Conservation (phyloP, 2,113 vertebrate genomes). For the Ornithorhynchus anatinus region DNA sequence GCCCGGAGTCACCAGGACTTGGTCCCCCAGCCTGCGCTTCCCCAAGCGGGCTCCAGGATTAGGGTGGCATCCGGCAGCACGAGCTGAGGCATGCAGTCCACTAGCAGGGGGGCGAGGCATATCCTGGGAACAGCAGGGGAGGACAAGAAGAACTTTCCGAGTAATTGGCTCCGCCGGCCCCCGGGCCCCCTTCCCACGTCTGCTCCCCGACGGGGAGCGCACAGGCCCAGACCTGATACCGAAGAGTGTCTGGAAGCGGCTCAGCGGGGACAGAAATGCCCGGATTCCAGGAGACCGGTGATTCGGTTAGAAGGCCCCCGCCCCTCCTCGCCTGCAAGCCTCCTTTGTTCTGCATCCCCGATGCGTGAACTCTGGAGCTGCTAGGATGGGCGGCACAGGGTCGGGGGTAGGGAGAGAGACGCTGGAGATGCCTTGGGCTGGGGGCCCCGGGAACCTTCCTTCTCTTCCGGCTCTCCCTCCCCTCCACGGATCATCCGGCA, state of each 20-base stretch:
- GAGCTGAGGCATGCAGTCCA: background rate
- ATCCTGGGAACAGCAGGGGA: conserved; percentile 10
- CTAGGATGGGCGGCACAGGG: fast-evolving
- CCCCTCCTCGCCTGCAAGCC: background rate
- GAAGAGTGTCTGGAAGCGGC: conserved; percentile 5
- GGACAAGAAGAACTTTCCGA: conserved; percentile 46
- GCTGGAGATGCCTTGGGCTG: too few relatives aligned
- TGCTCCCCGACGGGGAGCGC: fast-evolving
- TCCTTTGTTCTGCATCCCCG: background rate
- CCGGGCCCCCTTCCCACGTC: conserved; percentile 18
- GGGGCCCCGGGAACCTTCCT: too few relatives aligned
- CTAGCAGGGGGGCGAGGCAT: background rate
- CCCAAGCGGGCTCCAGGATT: background rate
- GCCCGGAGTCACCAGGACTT: too few relatives aligned
- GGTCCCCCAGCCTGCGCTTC: background rate
- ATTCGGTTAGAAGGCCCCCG: background rate
- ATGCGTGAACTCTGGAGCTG: fast-evolving
- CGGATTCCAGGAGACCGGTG: background rate
- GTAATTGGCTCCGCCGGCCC: conserved; percentile 3
- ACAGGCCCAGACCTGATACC: background rate
- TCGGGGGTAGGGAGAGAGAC: fast-evolving
- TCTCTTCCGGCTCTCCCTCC: fast-evolving
- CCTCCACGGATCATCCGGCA: background rate
- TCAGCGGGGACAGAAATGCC: background rate
- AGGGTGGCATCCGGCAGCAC: background rate